These are phyloP conservation scores for Anomalospiza imberbis DNA, from an alignment of 2,797 vertebrate genomes.

Conservation along the genomic window DNA sequence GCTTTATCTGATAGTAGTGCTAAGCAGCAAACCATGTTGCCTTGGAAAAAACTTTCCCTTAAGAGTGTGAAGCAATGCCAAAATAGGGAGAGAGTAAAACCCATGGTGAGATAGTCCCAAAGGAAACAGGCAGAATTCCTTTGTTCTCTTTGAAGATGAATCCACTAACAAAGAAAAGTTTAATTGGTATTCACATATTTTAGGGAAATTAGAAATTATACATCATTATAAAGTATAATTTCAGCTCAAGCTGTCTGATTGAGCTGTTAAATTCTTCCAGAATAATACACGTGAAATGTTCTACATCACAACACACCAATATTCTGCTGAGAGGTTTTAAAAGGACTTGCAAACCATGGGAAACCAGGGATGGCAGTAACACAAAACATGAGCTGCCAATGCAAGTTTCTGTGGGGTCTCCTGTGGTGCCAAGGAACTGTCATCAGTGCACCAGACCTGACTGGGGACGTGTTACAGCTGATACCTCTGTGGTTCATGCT, in stretches of 20 bases:
- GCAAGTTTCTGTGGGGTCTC: constrained; percentile 63
- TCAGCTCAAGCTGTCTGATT: not conserved
- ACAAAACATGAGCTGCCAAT: constrained; percentile 2
- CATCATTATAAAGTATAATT: not conserved
- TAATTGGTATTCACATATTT: not conserved
- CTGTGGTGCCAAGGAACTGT: constrained; percentile 69
- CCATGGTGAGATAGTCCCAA: not conserved
- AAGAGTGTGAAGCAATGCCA: not conserved
- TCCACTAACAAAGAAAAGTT: not conserved
- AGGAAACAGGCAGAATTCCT: not conserved
- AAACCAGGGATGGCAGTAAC: not conserved
- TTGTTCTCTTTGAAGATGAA: not conserved
- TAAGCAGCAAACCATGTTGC: not conserved
- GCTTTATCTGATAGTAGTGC: not conserved
- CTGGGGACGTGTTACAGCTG: constrained; percentile 35
- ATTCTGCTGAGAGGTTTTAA: constrained; percentile 9
- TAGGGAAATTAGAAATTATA: not conserved
- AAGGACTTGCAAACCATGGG: not conserved
- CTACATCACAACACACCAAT: not conserved
- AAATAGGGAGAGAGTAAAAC: not conserved
- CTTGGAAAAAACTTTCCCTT: not conserved
- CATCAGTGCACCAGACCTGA: constrained; percentile 37
- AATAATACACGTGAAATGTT: not conserved
- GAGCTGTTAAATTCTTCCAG: not conserved
- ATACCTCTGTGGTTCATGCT: constrained; percentile 54